phyloP scores from a whole-genome alignment of 2,888 invertebrate species.

The Acrocera orbiculus region DNA sequence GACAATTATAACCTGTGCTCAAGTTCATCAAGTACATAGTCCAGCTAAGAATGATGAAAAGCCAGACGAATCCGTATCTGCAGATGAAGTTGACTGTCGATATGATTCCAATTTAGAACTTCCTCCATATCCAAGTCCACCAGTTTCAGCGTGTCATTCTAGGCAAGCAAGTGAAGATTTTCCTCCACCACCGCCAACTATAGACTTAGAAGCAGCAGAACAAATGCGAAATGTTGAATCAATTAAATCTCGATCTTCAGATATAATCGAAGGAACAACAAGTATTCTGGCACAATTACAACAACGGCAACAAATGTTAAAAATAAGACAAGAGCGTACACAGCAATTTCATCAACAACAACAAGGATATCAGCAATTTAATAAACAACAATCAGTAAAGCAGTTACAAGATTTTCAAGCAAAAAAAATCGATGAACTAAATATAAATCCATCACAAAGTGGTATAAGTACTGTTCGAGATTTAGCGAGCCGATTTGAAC shows the following conservation, averaged over 20 bases:
- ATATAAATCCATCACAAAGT: background rate
- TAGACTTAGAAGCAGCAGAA: constrained; percentile 44
- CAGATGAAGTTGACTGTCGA: constrained; percentile 45
- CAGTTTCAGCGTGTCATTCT: constrained; percentile 60
- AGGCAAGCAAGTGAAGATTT: constrained; percentile 78
- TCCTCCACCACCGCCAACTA: constrained; percentile 70
- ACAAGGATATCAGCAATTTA: constrained; percentile 34
- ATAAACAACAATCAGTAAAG: constrained; percentile 33
- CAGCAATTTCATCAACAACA: constrained; percentile 27
- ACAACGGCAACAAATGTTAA: constrained; percentile 41
- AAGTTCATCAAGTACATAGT: constrained; percentile 69
- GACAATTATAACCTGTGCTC: constrained; percentile 58
- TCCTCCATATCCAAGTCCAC: constrained; percentile 68
- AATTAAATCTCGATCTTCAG: constrained; percentile 27
- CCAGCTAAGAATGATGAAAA: constrained; percentile 38
- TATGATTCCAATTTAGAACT: constrained; percentile 35
- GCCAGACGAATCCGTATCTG: background rate
- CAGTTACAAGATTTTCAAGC: constrained; percentile 31
- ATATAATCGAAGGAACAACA: constrained; percentile 27
- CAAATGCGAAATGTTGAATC: constrained; percentile 31
- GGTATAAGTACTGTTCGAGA: constrained; percentile 45
- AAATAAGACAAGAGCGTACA: constrained; percentile 31
- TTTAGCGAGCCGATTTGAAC: constrained; percentile 68
- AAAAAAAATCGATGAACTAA: constrained; percentile 16
- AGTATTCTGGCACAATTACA: constrained; percentile 45